Percentiles rank a stretch among this genome's conserved stretches.
phyloP scores from a whole-genome alignment of 92 coral and sea anemone genomes.

The Phenganax subtilis region DNA sequence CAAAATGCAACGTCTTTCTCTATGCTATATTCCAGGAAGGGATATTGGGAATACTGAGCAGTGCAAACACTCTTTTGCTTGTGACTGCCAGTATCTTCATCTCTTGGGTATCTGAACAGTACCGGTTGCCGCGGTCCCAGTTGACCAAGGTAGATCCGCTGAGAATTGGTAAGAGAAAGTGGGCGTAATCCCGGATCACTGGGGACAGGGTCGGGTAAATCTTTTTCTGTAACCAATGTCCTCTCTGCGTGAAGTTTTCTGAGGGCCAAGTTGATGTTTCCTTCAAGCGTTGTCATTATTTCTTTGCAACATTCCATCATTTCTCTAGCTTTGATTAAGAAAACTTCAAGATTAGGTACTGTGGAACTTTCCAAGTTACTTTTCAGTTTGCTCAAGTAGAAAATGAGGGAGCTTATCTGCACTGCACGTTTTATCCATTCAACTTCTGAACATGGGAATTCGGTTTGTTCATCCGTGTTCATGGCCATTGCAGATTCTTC shows the following conservation, averaged over 20 bases:
- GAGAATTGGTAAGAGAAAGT: not conserved
- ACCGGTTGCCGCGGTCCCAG: not conserved
- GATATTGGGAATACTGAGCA: not conserved
- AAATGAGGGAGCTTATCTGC: not conserved
- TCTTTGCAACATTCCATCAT: not conserved
- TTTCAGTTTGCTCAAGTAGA: not conserved
- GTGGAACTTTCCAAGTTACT: not conserved
- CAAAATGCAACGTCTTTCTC: not conserved
- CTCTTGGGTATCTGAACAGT: not conserved
- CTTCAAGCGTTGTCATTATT: not conserved
- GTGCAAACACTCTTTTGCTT: not conserved
- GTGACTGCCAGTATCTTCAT: not conserved
- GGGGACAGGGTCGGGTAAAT: conserved; percentile 25
- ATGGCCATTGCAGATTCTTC: too few relatives aligned
- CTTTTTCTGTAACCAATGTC: not conserved
- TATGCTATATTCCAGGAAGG: not conserved
- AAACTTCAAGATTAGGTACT: not conserved
- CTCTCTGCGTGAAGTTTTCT: not conserved
- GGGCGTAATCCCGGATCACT: conserved; percentile 23
- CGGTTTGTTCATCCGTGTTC: too few relatives aligned
- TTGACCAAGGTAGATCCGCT: not conserved
- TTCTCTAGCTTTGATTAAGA: not conserved
- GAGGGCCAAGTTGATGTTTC: conserved; percentile 1
- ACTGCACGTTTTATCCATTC: not conserved
- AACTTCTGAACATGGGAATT: not conserved